Evolutionary conservation across 2,113 vertebrate genomes (phyloP).

Genomic region (Peromyscus leucopus): DNA sequence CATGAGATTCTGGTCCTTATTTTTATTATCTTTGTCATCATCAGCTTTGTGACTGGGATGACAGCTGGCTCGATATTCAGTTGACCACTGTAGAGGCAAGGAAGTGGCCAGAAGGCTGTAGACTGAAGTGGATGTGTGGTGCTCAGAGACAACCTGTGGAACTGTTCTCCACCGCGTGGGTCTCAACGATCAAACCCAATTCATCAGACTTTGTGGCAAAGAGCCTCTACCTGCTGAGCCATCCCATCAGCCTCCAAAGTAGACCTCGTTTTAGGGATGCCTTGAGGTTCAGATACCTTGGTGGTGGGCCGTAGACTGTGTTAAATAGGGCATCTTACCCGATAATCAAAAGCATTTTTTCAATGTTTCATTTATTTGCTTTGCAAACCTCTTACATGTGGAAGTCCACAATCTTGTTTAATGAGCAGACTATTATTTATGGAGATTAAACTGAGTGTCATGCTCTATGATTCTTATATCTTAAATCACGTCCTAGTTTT

Average conservation of each 20-base stretch:
- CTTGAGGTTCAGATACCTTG: background rate
- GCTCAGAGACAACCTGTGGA: background rate
- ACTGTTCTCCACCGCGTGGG: background rate
- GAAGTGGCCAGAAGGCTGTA: background rate
- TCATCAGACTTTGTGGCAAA: background rate
- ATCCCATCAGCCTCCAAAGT: background rate
- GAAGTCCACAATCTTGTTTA: slow-evolving; percentile 10
- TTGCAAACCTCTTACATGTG: background rate
- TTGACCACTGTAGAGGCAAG: background rate
- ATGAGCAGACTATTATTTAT: background rate
- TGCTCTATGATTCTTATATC: background rate
- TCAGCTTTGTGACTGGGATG: background rate
- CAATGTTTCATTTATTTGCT: background rate
- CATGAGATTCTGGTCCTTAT: background rate
- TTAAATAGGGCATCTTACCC: background rate
- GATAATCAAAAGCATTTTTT: background rate
- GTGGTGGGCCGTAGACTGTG: background rate
- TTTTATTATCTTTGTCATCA: background rate
- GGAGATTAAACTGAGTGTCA: slow-evolving; percentile 15
- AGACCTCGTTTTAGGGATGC: background rate
- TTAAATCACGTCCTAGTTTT: background rate
- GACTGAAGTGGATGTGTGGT: background rate
- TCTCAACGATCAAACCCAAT: background rate
- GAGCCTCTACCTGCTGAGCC: background rate
- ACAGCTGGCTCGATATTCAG: background rate